phyloP scores from a whole-genome alignment of 2,888 invertebrate species.

The Drosophila recens region DNA sequence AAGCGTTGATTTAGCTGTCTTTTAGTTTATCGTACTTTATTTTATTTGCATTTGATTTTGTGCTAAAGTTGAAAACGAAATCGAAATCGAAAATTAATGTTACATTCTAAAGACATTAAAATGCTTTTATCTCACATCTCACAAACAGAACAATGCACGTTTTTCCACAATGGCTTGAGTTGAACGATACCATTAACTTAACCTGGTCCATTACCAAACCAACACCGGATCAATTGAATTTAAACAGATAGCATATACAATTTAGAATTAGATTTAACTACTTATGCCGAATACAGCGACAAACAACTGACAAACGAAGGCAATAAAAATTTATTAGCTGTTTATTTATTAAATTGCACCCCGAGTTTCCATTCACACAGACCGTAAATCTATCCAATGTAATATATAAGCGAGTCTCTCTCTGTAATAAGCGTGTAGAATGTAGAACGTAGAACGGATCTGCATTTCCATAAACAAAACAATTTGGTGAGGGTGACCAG shows the following conservation, averaged over 20 bases:
- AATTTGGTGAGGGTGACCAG: slow-evolving; percentile 37
- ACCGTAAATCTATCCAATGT: slow-evolving; percentile 10
- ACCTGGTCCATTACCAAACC: slow-evolving; percentile 9
- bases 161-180: slow-evolving; percentile 3
- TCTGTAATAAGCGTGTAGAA: not conserved
- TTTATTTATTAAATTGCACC: slow-evolving; percentile 60
- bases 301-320: slow-evolving; percentile 15
- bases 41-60: slow-evolving; percentile 16
- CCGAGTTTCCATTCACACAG: slow-evolving; percentile 12
- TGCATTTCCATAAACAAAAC: slow-evolving; percentile 57
- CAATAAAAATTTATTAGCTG: slow-evolving; percentile 53
- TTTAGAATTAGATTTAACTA: slow-evolving; percentile 17
- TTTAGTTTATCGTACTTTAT: slow-evolving; percentile 11
- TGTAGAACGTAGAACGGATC: slow-evolving; percentile 15
- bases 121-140: slow-evolving; percentile 64
- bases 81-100: slow-evolving; percentile 30
- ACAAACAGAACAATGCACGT: slow-evolving; percentile 36
- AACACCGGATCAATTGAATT: slow-evolving; percentile 10
- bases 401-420: not conserved
- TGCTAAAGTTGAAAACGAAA: slow-evolving; percentile 1
- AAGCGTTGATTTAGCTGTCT: slow-evolving; percentile 23
- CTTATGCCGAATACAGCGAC: slow-evolving; percentile 3
- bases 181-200: slow-evolving; percentile 8
- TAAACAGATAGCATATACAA: slow-evolving; percentile 9
- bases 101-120: slow-evolving; percentile 78